Evolutionary conservation across 2,797 vertebrate species (phyloP).

Genomic region (Enteromius paludinosus): DNA sequence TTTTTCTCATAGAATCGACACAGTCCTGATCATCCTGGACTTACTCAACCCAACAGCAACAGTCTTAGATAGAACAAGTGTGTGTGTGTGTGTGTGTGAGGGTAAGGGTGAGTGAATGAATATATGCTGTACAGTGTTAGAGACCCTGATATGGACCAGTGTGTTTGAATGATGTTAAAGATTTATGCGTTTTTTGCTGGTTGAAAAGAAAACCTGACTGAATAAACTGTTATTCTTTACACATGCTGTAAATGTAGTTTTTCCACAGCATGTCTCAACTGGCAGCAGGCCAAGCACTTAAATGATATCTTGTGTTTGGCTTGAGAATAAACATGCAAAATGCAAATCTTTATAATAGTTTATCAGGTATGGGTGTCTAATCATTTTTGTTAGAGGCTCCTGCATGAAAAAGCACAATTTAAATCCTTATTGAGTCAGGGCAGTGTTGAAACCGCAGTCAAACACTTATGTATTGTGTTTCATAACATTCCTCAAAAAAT

Average conservation of each 20-base stretch:
- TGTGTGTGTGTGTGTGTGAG: no score
- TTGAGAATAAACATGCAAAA: not conserved
- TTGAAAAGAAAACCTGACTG: constrained; percentile 53
- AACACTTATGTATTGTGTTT: no score
- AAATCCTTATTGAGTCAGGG: not conserved
- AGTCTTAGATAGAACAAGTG: constrained; percentile 85
- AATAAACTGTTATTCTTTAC: constrained; percentile 73
- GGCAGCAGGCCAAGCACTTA: not conserved
- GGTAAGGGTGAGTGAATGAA: no score
- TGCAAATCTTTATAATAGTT: not conserved
- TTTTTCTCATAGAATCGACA: constrained; percentile 85
- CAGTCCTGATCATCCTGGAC: constrained; percentile 92
- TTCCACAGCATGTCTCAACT: no score
- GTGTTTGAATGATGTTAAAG: constrained; percentile 56
- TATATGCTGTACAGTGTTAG: constrained; percentile 45
- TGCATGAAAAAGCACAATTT: not conserved
- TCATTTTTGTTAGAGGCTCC: not conserved
- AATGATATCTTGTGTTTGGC: no score
- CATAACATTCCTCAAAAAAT: not conserved
- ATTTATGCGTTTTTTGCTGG: constrained; percentile 35
- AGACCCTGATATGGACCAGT: constrained; percentile 34
- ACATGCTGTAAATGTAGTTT: not conserved
- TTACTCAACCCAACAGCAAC: constrained; percentile 93
- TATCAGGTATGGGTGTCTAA: no score
- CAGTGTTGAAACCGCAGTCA: not conserved